phyloP scores from a whole-genome alignment of 2,113 vertebrate genomes.

The Myotis davidii region DNA sequence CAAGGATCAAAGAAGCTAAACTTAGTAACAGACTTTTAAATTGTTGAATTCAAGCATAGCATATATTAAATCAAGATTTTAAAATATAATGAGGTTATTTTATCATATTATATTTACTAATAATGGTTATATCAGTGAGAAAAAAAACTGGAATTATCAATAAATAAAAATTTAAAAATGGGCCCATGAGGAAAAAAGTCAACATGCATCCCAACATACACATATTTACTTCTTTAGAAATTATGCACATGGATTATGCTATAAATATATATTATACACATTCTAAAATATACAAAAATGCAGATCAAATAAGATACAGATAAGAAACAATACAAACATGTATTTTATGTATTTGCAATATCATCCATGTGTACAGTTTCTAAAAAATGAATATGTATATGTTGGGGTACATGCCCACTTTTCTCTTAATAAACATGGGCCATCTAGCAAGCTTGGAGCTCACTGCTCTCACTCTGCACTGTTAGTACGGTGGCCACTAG shows the following conservation, averaged over 20 bases:
- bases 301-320: background rate
- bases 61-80: background rate
- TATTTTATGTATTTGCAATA: background rate
- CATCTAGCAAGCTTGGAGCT: background rate
- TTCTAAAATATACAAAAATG: background rate
- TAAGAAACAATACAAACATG: background rate
- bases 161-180: background rate
- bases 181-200: background rate
- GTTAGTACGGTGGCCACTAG: background rate
- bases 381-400: background rate
- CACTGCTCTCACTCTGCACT: background rate
- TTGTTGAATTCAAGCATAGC: background rate
- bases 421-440: background rate
- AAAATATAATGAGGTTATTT: slow-evolving; percentile 8
- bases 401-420: background rate
- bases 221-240: background rate
- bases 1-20: background rate
- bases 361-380: background rate
- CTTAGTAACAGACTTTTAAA: background rate
- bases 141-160: background rate
- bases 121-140: background rate
- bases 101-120: slow-evolving; percentile 9
- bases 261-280: background rate
- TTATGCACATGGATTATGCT: background rate
- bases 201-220: background rate